Percentiles rank a stretch among this genome's conserved stretches.
Evolutionary conservation across 30 jellyfish, hydroid and myxozoan genomes (phyloP).

Genomic region (Pelagia noctiluca): DNA sequence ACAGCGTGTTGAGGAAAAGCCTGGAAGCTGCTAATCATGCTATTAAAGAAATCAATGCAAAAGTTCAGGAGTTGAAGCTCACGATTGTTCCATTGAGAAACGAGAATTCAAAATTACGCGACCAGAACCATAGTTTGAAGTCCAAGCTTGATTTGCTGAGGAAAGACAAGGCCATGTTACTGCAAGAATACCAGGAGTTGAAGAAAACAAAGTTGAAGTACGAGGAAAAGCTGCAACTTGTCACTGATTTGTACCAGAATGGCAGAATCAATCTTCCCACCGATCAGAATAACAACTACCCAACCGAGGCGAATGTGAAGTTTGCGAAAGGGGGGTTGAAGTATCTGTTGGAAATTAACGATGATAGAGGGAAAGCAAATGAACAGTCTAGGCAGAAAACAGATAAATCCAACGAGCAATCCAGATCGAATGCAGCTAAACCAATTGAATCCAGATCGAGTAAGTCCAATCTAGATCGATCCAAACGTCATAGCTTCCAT

Average conservation of each 20-base stretch:
- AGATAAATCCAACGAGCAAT: neutral
- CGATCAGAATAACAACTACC: constrained; percentile 48
- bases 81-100: constrained; percentile 95
- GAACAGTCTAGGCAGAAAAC: neutral
- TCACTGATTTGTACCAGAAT: constrained; percentile 50
- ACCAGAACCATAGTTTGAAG: constrained; percentile 68
- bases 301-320: constrained; percentile 4
- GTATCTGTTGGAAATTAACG: constrained; percentile 11
- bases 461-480: constrained; percentile 35
- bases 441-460: neutral
- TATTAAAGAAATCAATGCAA: constrained; percentile 89
- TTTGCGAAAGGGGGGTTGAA: constrained; percentile 47
- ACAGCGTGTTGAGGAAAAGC: constrained; percentile 86
- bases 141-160: constrained; percentile 71
- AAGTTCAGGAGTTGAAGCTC: constrained; percentile 94
- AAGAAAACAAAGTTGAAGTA: constrained; percentile 43
- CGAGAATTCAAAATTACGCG: constrained; percentile 81
- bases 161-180: constrained; percentile 54
- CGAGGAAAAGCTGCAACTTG: constrained; percentile 63
- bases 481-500: constrained; percentile 65
- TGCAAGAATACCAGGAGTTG: constrained; percentile 71
- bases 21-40: constrained; percentile 99
- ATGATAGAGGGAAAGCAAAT: neutral
- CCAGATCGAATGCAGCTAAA: neutral
- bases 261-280: constrained; percentile 28